These are phyloP conservation scores for Anthonomus grandis DNA, from an alignment of 1,140 invertebrate genomes.

Conservation along the genomic window DNA sequence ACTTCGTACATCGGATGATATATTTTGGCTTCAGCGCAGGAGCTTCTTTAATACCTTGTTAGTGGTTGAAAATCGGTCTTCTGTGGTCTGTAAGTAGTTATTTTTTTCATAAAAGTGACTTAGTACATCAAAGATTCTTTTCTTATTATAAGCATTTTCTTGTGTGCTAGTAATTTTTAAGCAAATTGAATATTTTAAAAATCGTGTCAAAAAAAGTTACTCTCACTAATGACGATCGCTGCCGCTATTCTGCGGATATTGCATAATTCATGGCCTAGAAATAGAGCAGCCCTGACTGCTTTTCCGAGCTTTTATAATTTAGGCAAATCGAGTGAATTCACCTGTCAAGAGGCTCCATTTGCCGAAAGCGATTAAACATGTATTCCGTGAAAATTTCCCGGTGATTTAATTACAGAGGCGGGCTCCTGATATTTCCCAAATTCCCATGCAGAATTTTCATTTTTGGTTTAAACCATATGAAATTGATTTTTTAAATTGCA, in stretches of 20 bases:
- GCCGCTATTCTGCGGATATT: background rate
- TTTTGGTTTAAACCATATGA: no score
- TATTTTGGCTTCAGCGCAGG: no score
- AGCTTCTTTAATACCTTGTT: no score
- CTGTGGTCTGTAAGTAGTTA: background rate
- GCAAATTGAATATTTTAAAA: background rate
- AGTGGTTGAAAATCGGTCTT: background rate
- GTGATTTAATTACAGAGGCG: no score
- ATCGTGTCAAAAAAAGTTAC: background rate
- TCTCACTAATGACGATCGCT: background rate
- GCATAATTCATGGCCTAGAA: constrained; percentile 12
- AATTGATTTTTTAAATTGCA: no score
- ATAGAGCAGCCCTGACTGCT: constrained; percentile 8
- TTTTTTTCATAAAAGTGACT: background rate
- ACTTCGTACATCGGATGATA: no score
- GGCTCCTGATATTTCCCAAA: no score
- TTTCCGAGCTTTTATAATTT: constrained; percentile 18
- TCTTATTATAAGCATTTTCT: no score
- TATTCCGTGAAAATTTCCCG: background rate
- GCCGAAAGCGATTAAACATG: constrained; percentile 12
- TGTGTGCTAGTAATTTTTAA: background rate
- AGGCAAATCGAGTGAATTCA: constrained; percentile 13
- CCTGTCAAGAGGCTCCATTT: constrained; percentile 19
- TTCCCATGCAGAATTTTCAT: no score
- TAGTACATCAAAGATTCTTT: no score